phyloP scores from a whole-genome alignment of 2,113 vertebrate species.

The Lycaon pictus region DNA sequence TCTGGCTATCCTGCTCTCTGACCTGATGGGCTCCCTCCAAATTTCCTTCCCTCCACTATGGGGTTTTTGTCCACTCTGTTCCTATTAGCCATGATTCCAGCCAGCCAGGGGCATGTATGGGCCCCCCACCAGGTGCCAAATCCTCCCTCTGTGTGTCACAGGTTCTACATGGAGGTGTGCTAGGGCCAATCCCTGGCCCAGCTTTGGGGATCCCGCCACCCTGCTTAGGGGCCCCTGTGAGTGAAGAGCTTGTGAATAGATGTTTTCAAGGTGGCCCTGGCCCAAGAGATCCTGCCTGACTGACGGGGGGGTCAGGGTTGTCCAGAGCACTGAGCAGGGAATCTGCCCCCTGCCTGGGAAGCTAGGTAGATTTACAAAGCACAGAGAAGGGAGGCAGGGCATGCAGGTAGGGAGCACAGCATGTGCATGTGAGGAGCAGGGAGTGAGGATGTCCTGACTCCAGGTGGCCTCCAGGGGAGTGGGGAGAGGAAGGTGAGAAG shows the following conservation, averaged over 20 bases:
- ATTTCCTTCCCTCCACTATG: background rate
- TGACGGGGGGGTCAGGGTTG: background rate
- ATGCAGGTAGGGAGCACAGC: accelerated
- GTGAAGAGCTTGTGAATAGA: too few relatives aligned
- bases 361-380: too few relatives aligned
- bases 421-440: accelerated
- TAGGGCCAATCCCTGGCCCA: background rate
- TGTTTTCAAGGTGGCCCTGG: background rate
- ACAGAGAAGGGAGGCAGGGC: background rate
- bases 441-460: too few relatives aligned
- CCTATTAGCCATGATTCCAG: too few relatives aligned
- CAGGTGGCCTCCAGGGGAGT: accelerated
- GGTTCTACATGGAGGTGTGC: background rate
- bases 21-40: background rate
- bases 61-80: background rate
- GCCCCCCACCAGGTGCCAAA: accelerated
- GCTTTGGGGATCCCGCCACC: background rate
- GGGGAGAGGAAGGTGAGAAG: too few relatives aligned
- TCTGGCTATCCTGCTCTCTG: background rate
- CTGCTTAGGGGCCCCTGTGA: background rate
- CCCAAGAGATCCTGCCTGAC: background rate
- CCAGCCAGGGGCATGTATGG: background rate
- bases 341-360: too few relatives aligned
- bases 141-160: accelerated
- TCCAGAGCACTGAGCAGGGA: background rate